phyloP scores from a whole-genome alignment of 2,113 vertebrate species.

The Micronisus gabar region DNA sequence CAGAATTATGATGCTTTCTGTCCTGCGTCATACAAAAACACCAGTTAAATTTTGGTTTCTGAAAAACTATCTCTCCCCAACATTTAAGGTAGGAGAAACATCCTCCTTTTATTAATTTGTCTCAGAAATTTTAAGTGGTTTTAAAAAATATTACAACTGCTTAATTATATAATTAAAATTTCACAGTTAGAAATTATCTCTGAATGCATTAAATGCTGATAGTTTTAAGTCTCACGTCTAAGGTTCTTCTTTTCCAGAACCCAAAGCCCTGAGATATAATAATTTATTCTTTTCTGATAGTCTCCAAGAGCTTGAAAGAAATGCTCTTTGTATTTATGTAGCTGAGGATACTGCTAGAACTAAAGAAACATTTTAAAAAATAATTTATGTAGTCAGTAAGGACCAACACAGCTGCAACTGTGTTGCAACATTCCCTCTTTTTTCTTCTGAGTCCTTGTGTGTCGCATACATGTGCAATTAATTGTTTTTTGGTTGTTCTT shows the following conservation, averaged over 20 bases:
- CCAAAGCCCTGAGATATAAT: not conserved
- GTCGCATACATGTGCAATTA: not conserved
- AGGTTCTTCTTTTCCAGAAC: not conserved
- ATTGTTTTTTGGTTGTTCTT: not conserved
- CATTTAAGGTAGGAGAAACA: constrained; percentile 87
- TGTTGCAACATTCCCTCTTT: not conserved
- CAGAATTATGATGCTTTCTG: constrained; percentile 99
- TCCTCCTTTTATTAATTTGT: not conserved
- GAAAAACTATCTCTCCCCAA: constrained; percentile 96
- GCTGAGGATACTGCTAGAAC: not conserved
- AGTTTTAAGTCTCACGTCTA: not conserved
- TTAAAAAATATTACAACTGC: not conserved
- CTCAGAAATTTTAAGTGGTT: not conserved
- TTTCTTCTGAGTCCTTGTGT: not conserved
- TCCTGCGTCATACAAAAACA: constrained; percentile 89
- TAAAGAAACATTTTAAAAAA: not conserved
- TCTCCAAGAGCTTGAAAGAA: not conserved
- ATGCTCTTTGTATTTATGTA: not conserved
- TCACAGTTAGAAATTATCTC: not conserved
- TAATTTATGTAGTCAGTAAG: not conserved
- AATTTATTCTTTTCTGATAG: not conserved
- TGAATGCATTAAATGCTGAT: not conserved
- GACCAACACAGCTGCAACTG: not conserved
- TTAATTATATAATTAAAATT: not conserved
- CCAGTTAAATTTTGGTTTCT: constrained; percentile 99